Evolutionary conservation across 2,797 vertebrate genomes (phyloP), one percentile per base, ranked within the genome.

Genomic region (Sebastolobus alascanus): DNA sequence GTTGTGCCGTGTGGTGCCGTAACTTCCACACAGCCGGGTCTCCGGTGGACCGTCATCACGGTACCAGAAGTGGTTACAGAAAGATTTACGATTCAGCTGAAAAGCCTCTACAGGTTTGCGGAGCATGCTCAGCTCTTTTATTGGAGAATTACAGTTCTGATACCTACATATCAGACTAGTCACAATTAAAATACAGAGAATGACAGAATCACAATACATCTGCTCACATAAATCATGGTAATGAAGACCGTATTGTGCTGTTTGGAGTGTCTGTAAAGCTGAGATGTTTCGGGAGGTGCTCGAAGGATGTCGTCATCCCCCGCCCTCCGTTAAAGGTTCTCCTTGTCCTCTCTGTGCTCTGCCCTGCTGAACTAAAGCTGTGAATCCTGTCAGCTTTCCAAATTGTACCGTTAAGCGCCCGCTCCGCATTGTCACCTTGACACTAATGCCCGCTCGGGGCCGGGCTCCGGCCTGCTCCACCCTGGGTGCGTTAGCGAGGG

Each of bases 361-460:
- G 76, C 91, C 94, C 94, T 86, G 71, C 84, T 96, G 94, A 97
- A 95, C 96, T 91, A 50, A 94, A 96, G 94, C 94, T 95, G 95
- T 91, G 89, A 93, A 87, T 75, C 84, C 88, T 88, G 80, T 92
- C 91, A 86, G 76, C 84, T 93, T 84, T 72, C 72, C 84, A 89
- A 88, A 95, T 84, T 27, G 75, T 90, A 84, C 86, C 37, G 60
- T 77, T 92, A 84, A 55, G 60, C 68, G 84, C 80, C 61, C 35
- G 61, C 73, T 75, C 14, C 7, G 11, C 69, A 73, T 83, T 84
- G 61, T 87, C 69, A 72, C 37, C 2, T 50, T 75, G 72, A 89
- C 80, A 79, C 37, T 70, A 89, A 91, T 81, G 86, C 83, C 85
- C 54, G 75, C 93, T 89, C 82, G 85, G 88, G 82, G 80, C 86